Evolutionary conservation across 1,140 invertebrate genomes (phyloP), one percentile per base, ranked within the genome.

Genomic region (Orius laevigatus): DNA sequence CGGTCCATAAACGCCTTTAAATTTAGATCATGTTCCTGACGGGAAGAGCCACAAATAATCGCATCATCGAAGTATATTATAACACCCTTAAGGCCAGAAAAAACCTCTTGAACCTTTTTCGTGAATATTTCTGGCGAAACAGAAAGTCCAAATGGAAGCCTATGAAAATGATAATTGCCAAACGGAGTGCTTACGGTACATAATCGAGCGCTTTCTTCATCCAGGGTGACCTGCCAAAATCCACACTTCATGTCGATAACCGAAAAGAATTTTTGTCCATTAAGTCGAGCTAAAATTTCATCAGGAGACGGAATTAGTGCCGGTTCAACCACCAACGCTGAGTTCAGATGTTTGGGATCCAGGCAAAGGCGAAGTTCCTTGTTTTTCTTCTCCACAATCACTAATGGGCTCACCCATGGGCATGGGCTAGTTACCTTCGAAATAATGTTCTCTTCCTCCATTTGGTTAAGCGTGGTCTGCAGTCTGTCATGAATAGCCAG

Each of bases 151-250:
- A 69, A 68, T 5, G 64, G 63, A 12, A 67, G 47, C 39, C 66
- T 55, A 19, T 55, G 53, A 50, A 60, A 66, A 34, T 56, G 53
- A 54, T 57, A 69, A 39, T 61, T 49, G 0, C 63, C 66, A 59
- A 65, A 68, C 10, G 64, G 64, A 3, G 44, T 46, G 20, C 44
- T 33, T 56, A 70, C 69, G 31, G 69, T 70, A n/a, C 58, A 62
- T 8, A 69, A 53, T 46, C 60, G 52, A 33, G 55, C 55, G 51
- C 58, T 62, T 39, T 63, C 52, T 19, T 64, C 52, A 38, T 53
- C 50, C 16, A 72, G 55, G 45, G 25, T 20, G 2, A 53, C 36
- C 6, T 56, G 56, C 32, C 47, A 54, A 48, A 56, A 57, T 0
- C 47, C 54, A 52, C 52, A 50, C 39, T 52, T 56, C 5, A 55